Conservation (phyloP, 2,888 invertebrate genomes). For the Polymixis lichenea region DNA sequence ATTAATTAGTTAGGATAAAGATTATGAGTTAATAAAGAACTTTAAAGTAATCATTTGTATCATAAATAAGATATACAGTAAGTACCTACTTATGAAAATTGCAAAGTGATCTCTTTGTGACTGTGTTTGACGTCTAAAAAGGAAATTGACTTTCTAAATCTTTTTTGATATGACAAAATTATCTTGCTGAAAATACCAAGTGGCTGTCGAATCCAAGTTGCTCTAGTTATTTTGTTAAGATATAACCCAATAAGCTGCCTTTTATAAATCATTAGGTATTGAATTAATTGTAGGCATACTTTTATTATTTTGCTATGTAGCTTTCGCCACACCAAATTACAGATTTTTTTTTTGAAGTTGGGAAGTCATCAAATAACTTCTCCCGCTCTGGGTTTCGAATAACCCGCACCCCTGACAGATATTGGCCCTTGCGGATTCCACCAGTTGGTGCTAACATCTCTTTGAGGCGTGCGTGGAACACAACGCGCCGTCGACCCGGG, state of each 20-base stretch:
- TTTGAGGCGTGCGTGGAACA: too few species aligned
- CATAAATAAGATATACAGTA: neutral
- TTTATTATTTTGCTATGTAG: neutral
- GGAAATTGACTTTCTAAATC: slow-evolving; percentile 14
- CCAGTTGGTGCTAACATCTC: too few species aligned
- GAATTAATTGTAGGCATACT: neutral
- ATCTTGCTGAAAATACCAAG: neutral
- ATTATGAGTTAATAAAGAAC: neutral
- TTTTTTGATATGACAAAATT: slow-evolving; percentile 5
- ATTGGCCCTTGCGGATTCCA: too few species aligned
- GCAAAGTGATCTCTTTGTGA: neutral
- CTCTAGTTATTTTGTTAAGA: neutral
- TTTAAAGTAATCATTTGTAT: too few species aligned
- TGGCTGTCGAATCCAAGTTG: neutral
- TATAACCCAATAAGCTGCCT: neutral
- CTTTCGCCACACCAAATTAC: neutral
- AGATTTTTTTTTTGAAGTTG: too few species aligned
- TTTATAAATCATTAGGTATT: neutral
- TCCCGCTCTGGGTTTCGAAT: too few species aligned
- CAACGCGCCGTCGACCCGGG: too few species aligned
- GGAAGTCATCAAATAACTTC: too few species aligned
- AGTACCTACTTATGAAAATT: neutral
- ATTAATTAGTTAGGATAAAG: neutral
- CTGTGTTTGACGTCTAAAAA: neutral
- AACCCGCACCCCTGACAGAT: too few species aligned